Evolutionary conservation across 2,888 invertebrate genomes (phyloP), one percentile per base, ranked within the genome.

Genomic region (Sminthurides aquaticus): DNA sequence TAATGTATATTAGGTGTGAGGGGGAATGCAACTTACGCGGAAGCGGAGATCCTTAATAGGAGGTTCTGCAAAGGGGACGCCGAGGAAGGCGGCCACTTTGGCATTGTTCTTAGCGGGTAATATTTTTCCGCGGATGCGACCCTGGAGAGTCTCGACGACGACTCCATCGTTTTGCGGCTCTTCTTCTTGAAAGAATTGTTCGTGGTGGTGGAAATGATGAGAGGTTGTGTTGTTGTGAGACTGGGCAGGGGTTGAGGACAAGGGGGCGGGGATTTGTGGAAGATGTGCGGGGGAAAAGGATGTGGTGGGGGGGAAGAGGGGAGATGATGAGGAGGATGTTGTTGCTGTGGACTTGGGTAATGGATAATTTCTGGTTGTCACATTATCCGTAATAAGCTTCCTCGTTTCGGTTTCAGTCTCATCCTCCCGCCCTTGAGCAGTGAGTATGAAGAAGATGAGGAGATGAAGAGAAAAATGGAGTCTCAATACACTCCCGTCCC

Each of bases 61-160:
- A 29, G 77, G 75, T 49, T 75, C 71, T 5, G 78, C 78, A 62
- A 77, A 78, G 0, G 77, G 77, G 18, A 78, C 71, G 1, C 78
- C 78, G 3, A 78, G 73, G 65, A 76, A 78, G 15, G 64, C 71
- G 11, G 64, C 71, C 22, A 70, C 71, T 52, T 67, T 60, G 54
- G 67, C 68, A 48, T 62, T 62, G 55, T 64, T 60, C 34, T 61
- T 57, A 25, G 63, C 52, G 24, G 28, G 34, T 28, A 64, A 64
- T 11, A 61, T 25, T 62, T 49, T 55, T 49, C 68, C 68, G 34
- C 56, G 26, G 59, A 68, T 62, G 65, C 69, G 52, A 29, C 65
- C 68, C 57, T 60, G 34, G 24, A 27, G 28, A 25, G 59, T 65
- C 27, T 62, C 49, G 8, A 67, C 52, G 52, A 60, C 29, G 43